phyloP scores from a whole-genome alignment of 2,113 vertebrate genomes.

The Esox niger region DNA sequence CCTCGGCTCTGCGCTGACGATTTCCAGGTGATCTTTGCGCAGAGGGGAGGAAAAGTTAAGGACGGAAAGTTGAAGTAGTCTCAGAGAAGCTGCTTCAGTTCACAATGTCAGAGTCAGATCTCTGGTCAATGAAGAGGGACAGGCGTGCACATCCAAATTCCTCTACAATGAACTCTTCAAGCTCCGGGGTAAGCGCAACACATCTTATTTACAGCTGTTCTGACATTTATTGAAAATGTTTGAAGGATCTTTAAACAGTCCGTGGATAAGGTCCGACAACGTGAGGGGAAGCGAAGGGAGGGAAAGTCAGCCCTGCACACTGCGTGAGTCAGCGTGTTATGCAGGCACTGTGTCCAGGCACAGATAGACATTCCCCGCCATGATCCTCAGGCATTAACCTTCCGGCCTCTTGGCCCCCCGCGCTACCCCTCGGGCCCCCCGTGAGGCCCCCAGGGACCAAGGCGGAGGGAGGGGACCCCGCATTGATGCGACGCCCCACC shows the following conservation, averaged over 20 bases:
- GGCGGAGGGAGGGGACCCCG: conserved; percentile 37
- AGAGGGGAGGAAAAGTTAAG: conserved; percentile 23
- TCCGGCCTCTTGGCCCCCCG: too few relatives aligned
- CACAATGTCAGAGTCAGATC: conserved; percentile 30
- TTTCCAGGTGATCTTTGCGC: conserved; percentile 68
- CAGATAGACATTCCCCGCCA: conserved; percentile 47
- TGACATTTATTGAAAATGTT: not conserved
- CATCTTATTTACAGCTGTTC: too few relatives aligned
- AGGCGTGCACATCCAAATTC: too few relatives aligned
- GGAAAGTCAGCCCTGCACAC: conserved; percentile 30
- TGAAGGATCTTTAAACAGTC: not conserved
- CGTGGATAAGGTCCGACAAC: conserved; percentile 17
- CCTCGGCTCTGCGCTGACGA: conserved; percentile 54
- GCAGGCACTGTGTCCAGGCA: conserved; percentile 41
- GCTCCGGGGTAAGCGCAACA: too few relatives aligned
- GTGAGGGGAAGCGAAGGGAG: conserved; percentile 24
- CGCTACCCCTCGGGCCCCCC: conserved; percentile 11
- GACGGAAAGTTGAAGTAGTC: conserved; percentile 60
- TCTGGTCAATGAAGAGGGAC: conserved; percentile 19
- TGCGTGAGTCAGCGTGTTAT: too few relatives aligned
- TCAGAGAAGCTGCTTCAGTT: conserved; percentile 36
- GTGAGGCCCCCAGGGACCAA: conserved; percentile 40
- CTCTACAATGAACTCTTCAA: too few relatives aligned
- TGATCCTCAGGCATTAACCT: conserved; percentile 55
- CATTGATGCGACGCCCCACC: conserved; percentile 56